Base-by-base conservation (phyloP, 2,888 invertebrate genomes). In the Drosophila multiciliata region DNA sequence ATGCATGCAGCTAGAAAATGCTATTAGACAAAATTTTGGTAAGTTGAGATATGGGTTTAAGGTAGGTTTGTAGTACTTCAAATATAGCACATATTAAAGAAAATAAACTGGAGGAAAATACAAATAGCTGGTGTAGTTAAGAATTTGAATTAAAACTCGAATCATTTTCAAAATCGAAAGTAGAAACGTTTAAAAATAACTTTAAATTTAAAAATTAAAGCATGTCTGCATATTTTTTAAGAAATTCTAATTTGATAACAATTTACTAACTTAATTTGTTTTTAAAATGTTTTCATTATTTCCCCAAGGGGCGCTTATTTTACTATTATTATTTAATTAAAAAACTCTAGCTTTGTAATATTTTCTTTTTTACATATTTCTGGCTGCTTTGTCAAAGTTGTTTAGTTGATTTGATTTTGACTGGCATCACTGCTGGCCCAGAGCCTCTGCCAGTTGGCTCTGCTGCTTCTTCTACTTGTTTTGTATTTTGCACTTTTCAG, bases 401-500 rank as follows among this genome's bases (percentile, higher is more conserved):
- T n/a, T 38, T n/a, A 6, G 15, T 23, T 23, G 11, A n/a, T 26
- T n/a, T 3, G 20, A 11, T 8, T 55, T 38, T 55, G 38, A 4
- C 26, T 38, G 38, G 2, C 55, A 55, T 12, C 38, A 55, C 55
- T 55, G 7, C 3, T 26, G n/a, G 68, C 40, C 57, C 35, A 35
- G 57, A 57, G 57, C 69, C 40, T 40, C 57, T 57, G 49, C 9
- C 35, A 15, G 49, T 35, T 33, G 35, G 20, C 40, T 54, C 45
- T 32, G 36, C 15, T 48, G 59, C 33, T 23, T 45, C 58, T 49
- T 42, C 33, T 38, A 49, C 58, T 52, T 66, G 66, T 78, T 78
- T 78, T 78, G 78, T 78, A 66, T 72, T 82, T 80, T 72, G 59
- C 78, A 72, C 73, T 74, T 75, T 82, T n/a, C 83, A 63, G 64